Conservation (phyloP, 2,888 invertebrate genomes). For the Pseudeuparius sepicola region DNA sequence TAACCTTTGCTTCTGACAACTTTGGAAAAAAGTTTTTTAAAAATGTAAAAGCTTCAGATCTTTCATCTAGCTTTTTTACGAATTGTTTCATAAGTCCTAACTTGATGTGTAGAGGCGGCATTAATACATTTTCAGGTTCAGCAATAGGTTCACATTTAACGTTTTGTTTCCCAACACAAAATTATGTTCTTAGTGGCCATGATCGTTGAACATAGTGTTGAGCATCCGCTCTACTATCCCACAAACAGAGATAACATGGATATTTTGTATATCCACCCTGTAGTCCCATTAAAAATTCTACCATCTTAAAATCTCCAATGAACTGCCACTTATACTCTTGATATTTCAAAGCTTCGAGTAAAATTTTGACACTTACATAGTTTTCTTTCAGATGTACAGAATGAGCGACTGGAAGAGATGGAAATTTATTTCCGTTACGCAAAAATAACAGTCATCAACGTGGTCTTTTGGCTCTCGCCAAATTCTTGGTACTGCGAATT, state of each 20-base stretch:
- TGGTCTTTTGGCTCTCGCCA: slow-evolving; percentile 9
- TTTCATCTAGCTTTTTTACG: no score
- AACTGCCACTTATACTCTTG: slow-evolving; percentile 25
- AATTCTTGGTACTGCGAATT: slow-evolving; percentile 8
- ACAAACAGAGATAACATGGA: slow-evolving; percentile 24
- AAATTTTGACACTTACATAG: slow-evolving; percentile 27
- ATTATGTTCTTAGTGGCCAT: slow-evolving; percentile 19
- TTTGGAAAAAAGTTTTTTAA: slow-evolving; percentile 10
- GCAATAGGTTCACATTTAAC: slow-evolving; percentile 3
- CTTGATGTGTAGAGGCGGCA: slow-evolving; percentile 9
- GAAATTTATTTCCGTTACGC: slow-evolving; percentile 26
- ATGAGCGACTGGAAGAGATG: slow-evolving; percentile 29
- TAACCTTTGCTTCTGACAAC: slow-evolving; percentile 9
- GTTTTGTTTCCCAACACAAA: slow-evolving; percentile 3
- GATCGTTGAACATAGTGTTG: slow-evolving; percentile 19
- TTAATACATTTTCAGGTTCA: no score
- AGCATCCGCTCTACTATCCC: slow-evolving; percentile 19
- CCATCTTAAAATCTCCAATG: slow-evolving; percentile 27
- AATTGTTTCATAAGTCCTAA: no score
- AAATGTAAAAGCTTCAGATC: no score
- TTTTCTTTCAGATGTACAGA: slow-evolving; percentile 28
- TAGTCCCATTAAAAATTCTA: slow-evolving; percentile 22
- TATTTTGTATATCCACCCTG: slow-evolving; percentile 23
- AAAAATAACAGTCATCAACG: slow-evolving; percentile 15
- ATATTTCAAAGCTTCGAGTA: slow-evolving; percentile 27